phyloP scores from a whole-genome alignment of 2,888 invertebrate genomes.

The Orgyia antiqua region DNA sequence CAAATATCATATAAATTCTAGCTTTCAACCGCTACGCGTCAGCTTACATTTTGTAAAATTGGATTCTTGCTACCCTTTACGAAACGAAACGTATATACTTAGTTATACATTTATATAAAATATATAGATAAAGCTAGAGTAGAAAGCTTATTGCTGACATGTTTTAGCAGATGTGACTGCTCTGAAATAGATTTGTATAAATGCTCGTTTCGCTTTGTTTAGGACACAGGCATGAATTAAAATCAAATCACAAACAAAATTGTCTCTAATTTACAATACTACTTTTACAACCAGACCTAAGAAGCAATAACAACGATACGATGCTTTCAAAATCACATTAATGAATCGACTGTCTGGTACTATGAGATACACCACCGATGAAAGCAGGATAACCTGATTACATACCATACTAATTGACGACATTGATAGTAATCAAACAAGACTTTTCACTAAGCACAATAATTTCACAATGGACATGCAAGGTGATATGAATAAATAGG shows the following conservation, averaged over 20 bases:
- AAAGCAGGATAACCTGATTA: too few species aligned
- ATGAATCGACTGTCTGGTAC: too few species aligned
- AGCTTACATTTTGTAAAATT: slow-evolving; percentile 30
- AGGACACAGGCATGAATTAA: slow-evolving; percentile 10
- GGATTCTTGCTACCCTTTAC: slow-evolving; percentile 22
- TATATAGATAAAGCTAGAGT: too few species aligned
- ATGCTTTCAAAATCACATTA: background rate
- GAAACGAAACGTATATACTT: slow-evolving; percentile 17
- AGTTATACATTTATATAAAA: too few species aligned
- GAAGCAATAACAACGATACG: slow-evolving; percentile 21
- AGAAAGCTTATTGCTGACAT: too few species aligned
- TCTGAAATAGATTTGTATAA: slow-evolving; percentile 12
- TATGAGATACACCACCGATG: too few species aligned
- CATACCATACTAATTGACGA: too few species aligned
- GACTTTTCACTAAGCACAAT: too few species aligned
- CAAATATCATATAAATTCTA: slow-evolving; percentile 23
- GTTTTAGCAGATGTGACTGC: slow-evolving; percentile 8
- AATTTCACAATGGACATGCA: too few species aligned
- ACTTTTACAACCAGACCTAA: slow-evolving; percentile 20
- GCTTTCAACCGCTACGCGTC: slow-evolving; percentile 21
- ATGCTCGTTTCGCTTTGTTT: slow-evolving; percentile 12
- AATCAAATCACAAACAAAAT: slow-evolving; percentile 16
- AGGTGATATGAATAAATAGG: too few species aligned
- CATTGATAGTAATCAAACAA: too few species aligned
- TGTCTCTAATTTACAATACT: slow-evolving; percentile 20